A percentile compares a stretch with the other conserved stretches of the same genome.
phyloP scores from a whole-genome alignment of 2,113 vertebrate genomes.

The Chionis minor region DNA sequence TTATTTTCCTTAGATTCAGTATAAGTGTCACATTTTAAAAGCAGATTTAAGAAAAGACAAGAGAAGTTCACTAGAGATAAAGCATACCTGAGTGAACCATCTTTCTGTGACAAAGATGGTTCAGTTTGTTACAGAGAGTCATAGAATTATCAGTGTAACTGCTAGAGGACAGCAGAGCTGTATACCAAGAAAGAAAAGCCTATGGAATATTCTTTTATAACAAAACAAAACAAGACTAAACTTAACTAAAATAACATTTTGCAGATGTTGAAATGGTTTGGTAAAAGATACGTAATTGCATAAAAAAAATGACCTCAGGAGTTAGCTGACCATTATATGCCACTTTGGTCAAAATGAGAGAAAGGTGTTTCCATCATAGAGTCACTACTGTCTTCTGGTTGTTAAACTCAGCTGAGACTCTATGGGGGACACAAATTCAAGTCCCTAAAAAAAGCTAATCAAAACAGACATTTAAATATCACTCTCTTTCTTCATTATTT shows the following conservation, averaged over 20 bases:
- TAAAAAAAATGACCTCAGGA: not conserved
- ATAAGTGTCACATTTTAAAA: not conserved
- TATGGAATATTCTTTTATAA: not conserved
- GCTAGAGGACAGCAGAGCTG: not conserved
- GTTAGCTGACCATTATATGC: not conserved
- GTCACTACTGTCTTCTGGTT: not conserved
- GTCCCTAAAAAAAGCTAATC: not conserved
- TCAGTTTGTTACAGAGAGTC: not conserved
- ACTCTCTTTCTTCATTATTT: not conserved
- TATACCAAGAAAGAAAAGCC: not conserved
- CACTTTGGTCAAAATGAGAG: not conserved
- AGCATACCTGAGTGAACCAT: not conserved
- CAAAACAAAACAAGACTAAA: not conserved
- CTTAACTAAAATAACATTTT: not conserved
- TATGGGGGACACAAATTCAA: not conserved
- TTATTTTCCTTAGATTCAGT: not conserved
- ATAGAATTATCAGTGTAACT: not conserved
- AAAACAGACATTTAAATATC: not conserved
- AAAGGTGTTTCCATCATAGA: not conserved
- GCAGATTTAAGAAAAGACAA: not conserved
- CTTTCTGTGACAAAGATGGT: not conserved
- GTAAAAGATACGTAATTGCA: not conserved
- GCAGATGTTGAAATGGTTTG: not conserved
- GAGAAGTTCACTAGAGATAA: not conserved
- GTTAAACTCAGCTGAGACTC: not conserved